Evolutionary conservation across 1,140 invertebrate genomes (phyloP).

Genomic region (Drosophila melanogaster): DNA sequence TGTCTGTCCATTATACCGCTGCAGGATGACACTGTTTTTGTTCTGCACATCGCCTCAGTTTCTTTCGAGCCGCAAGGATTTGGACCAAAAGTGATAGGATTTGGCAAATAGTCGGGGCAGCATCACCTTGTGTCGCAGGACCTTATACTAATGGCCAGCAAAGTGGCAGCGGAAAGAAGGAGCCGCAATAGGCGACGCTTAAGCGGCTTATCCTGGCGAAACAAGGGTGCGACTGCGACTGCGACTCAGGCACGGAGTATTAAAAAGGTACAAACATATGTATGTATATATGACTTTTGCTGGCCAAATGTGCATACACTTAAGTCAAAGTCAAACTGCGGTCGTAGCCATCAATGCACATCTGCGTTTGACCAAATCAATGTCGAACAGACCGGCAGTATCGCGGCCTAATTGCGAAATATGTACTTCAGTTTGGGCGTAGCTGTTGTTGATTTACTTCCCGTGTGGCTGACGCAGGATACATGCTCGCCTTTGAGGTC

Average conservation of each 20-base stretch:
- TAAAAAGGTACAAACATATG: too few species aligned
- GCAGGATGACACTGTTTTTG: too few species aligned
- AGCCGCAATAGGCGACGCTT: not conserved
- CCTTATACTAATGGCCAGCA: slow-evolving; percentile 13
- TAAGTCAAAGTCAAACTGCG: too few species aligned
- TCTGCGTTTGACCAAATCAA: too few species aligned
- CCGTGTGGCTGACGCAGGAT: not conserved
- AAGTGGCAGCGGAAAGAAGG: slow-evolving; percentile 1
- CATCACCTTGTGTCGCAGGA: not conserved
- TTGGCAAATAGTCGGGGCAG: not conserved
- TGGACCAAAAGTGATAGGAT: slow-evolving; percentile 10
- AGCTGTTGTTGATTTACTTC: not conserved
- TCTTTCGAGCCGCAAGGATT: slow-evolving; percentile 54
- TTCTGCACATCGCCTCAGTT: not conserved
- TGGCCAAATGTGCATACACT: not conserved
- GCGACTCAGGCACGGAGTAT: slow-evolving; percentile 3
- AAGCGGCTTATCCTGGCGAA: slow-evolving; percentile 26
- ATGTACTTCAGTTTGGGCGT: too few species aligned
- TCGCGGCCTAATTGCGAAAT: too few species aligned
- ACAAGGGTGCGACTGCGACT: too few species aligned
- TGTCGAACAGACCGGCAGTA: too few species aligned
- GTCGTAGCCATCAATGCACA: too few species aligned
- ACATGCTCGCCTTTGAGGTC: slow-evolving; percentile 6
- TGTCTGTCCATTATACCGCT: too few species aligned
- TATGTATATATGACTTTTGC: not conserved